Evolutionary conservation across 2,797 vertebrate genomes (phyloP).

Genomic region (Macropus fuliginosus): DNA sequence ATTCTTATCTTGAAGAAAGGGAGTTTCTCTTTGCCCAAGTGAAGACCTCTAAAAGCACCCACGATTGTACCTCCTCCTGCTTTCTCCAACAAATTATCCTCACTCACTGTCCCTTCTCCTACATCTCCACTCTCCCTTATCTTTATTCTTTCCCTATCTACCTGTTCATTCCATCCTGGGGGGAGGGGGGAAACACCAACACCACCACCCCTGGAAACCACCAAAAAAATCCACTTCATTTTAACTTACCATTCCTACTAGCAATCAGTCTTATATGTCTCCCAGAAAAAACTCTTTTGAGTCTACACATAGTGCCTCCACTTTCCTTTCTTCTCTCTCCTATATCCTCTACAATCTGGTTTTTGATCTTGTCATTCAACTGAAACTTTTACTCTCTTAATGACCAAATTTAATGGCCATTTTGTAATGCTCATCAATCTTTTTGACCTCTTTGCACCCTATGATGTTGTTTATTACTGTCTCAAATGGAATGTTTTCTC

Average conservation of each 20-base stretch:
- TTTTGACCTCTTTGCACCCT: background rate
- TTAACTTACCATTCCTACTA: background rate
- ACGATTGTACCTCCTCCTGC: background rate
- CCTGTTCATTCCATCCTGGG: background rate
- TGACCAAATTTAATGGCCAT: background rate
- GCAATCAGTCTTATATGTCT: background rate
- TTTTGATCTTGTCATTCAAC: background rate
- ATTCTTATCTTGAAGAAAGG: background rate
- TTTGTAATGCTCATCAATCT: background rate
- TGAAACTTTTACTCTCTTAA: background rate
- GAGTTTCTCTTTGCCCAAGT: background rate
- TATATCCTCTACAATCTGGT: background rate
- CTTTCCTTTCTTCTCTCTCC: background rate
- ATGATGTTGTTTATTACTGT: background rate
- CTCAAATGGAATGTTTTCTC: background rate
- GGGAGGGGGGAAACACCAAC: background rate
- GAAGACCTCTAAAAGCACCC: background rate
- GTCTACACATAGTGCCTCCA: background rate
- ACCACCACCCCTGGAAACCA: background rate
- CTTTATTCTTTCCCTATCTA: background rate
- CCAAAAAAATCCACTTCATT: background rate
- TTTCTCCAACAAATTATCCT: background rate
- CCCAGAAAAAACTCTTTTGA: no score
- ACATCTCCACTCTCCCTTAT: background rate
- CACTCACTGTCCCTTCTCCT: background rate